Evolutionary conservation across 2,797 vertebrate species (phyloP), one percentile per base, ranked within the genome.

Genomic region (Microchirus variegatus): DNA sequence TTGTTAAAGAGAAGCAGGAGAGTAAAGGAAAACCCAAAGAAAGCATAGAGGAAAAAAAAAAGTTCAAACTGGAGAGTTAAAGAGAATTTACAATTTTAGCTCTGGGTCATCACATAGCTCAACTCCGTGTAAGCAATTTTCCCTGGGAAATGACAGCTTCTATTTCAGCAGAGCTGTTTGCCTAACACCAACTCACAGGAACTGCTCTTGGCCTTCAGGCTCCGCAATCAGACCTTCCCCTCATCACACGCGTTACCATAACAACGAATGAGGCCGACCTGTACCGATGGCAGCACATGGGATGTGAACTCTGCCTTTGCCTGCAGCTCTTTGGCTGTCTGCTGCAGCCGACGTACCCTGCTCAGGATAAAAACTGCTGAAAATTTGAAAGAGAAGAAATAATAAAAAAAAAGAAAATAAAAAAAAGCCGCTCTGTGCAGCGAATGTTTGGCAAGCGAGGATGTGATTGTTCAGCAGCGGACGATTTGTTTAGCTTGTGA

Each of bases 231-330:
- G 70, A 81, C 78, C 67, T 78, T 70, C 49, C 49, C 76, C 70
- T 83, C 70, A 76, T 77, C 72, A 64, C 58, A 50, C 36, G 77
- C 59, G 90, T 92, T 87, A 78, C 90, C 89, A 91, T 91, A 85
- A 89, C 90, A 89, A 92, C 89, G 22, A 77, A 80, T 72, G 80
- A 87, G 87, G 73, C 83, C 55, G 31, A 83, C 81, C 75, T 80
- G 79, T 60, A 65, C 55, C 53, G 18, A 53, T 75, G 78, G 75
- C 79, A 75, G 85, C 76, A 13, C 49, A 26, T 31, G 80, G 80
- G 81, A 82, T 70, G 76, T 85, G 88, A 88, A 87, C 85, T 83
- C 87, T 80, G 74, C 80, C 61, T 81, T 70, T 62, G 83, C 84
- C 87, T 82, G 48, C 56, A 85, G 88, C 83, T 43, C 63, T 75